phyloP scores from a whole-genome alignment of 2,113 vertebrate genomes.

The Elgaria multicarinata region DNA sequence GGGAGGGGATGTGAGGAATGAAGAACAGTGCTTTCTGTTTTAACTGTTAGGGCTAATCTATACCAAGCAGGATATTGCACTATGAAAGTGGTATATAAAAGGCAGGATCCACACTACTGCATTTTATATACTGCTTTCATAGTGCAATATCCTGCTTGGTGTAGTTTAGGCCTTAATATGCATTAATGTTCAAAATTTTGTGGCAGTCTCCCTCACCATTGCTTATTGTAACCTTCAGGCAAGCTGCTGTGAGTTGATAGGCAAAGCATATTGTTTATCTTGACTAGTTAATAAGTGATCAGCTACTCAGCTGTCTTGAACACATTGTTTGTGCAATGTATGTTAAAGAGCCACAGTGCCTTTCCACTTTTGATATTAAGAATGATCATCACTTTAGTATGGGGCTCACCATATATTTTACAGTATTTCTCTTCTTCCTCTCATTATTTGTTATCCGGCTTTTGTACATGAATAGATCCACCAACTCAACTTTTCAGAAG shows the following conservation, averaged over 20 bases:
- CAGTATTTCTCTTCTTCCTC: not conserved
- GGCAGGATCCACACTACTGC: no score
- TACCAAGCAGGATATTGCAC: no score
- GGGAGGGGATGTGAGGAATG: slow-evolving; percentile 5
- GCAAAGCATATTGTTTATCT: not conserved
- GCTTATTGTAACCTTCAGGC: not conserved
- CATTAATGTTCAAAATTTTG: not conserved
- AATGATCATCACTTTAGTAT: not conserved
- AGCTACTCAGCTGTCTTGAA: not conserved
- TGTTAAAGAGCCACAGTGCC: not conserved
- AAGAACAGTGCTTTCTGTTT: not conserved
- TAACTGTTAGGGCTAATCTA: no score
- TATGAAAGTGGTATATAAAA: no score
- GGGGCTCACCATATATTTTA: not conserved
- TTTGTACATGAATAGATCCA: not conserved
- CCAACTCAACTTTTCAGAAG: not conserved
- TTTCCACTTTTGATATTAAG: not conserved
- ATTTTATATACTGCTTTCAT: no score
- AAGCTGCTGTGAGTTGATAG: not conserved
- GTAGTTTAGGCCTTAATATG: no score
- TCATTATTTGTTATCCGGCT: not conserved
- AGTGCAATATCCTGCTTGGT: no score
- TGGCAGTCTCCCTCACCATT: not conserved
- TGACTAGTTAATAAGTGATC: not conserved
- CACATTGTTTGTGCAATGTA: not conserved